Evolutionary conservation across 2,888 invertebrate genomes (phyloP).

Genomic region (Machimus rusticus): DNA sequence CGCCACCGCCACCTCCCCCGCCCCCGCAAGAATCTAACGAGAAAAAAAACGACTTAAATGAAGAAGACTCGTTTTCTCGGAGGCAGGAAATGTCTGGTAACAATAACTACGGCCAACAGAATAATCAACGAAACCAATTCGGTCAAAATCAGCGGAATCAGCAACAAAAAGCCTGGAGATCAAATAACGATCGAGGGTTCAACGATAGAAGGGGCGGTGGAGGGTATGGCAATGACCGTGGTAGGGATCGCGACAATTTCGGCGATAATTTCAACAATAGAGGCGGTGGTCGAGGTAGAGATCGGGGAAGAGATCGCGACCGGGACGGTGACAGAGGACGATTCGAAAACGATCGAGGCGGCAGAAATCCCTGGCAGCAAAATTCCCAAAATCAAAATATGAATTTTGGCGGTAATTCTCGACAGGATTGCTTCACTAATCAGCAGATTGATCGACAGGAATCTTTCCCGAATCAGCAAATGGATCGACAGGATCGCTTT

Average conservation of each 20-base stretch:
- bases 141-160: conserved; percentile 9
- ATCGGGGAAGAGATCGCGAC: conserved; percentile 20
- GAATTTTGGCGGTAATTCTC: neutral
- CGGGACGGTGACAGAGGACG: conserved; percentile 2
- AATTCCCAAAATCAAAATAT: neutral
- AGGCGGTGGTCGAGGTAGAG: neutral
- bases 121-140: neutral
- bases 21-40: neutral
- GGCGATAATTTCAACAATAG: conserved; percentile 42
- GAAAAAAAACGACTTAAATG: neutral
- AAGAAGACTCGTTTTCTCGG: neutral
- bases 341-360: neutral
- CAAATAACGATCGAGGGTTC: conserved; percentile 32
- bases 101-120: neutral
- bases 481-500: neutral
- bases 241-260: conserved; percentile 33
- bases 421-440: neutral
- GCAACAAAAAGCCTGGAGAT: neutral
- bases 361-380: conserved; percentile 16
- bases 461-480: neutral
- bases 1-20: conserved; percentile 26
- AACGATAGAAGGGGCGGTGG: conserved; percentile 43
- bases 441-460: conserved; percentile 66
- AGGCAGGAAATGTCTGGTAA: neutral
- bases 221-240: conserved; percentile 41